Evolutionary conservation across 2,888 invertebrate genomes (phyloP).

Genomic region (Parelbella ahira): DNA sequence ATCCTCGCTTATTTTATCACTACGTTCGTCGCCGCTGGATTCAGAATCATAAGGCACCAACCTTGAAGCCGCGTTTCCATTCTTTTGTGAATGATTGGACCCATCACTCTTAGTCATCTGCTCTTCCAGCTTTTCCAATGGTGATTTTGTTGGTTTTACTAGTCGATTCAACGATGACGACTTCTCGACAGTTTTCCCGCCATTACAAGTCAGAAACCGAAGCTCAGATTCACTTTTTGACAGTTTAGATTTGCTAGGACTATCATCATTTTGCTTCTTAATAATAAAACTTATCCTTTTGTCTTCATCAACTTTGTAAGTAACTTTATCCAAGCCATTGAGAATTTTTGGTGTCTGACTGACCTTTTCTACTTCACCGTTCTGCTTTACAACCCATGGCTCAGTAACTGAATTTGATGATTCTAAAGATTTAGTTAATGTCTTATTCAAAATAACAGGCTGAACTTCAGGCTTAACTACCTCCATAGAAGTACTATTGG

Average conservation of each 20-base stretch:
- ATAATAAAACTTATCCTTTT: conserved; percentile 59
- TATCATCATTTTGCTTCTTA: conserved; percentile 57
- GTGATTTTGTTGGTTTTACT: conserved; percentile 60
- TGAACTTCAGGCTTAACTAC: conserved; percentile 52
- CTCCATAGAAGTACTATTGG: conserved; percentile 53
- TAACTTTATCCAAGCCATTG: conserved; percentile 53
- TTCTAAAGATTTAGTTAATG: conserved; percentile 56
- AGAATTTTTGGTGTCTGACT: conserved; percentile 48
- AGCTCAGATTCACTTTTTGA: conserved; percentile 58
- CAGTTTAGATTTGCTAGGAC: conserved; percentile 45
- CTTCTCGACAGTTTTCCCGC: conserved; percentile 47
- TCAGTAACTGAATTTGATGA: conserved; percentile 50
- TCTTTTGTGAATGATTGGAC: conserved; percentile 44
- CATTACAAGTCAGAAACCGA: conserved; percentile 38
- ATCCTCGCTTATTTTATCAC: conserved; percentile 35
- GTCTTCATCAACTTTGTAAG: conserved; percentile 51
- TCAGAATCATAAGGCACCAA: conserved; percentile 83
- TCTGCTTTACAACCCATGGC: conserved; percentile 73
- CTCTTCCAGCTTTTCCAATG: conserved; percentile 67
- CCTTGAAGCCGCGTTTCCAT: conserved; percentile 51
- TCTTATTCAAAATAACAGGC: conserved; percentile 69
- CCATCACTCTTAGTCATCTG: conserved; percentile 66
- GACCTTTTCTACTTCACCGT: conserved; percentile 70
- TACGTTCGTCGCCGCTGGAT: conserved; percentile 72
- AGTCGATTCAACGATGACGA: conserved; percentile 50